These are phyloP conservation scores for Perithous albicinctus DNA, from an alignment of 2,888 invertebrate species.

Conservation along the genomic window DNA sequence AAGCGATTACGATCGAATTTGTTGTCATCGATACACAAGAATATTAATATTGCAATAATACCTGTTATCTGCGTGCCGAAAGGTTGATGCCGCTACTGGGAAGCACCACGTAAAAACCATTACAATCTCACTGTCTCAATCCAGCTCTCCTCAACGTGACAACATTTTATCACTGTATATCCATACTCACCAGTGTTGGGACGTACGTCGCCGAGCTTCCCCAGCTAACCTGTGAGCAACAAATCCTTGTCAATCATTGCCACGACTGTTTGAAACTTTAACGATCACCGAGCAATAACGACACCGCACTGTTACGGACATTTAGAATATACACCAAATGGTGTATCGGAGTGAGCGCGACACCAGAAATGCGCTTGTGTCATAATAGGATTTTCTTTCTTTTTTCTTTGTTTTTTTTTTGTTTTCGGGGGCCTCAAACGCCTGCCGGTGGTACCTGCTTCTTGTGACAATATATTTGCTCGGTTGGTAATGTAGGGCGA, in stretches of 20 bases:
- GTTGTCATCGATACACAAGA: too few relatives aligned
- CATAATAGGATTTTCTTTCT: slow-evolving; percentile 21
- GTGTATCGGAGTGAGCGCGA: background rate
- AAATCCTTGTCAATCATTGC: slow-evolving; percentile 35
- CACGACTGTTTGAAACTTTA: slow-evolving; percentile 1
- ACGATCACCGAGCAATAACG: slow-evolving; percentile 2
- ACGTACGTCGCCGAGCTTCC: background rate
- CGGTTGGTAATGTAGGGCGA: background rate
- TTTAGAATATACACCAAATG: slow-evolving; percentile 10
- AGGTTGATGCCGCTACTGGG: slow-evolving; percentile 5
- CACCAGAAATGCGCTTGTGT: background rate
- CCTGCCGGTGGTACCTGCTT: background rate
- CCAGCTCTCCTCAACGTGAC: background rate
- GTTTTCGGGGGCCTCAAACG: too few relatives aligned
- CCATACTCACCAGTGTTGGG: slow-evolving; percentile 20
- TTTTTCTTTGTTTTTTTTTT: too few relatives aligned
- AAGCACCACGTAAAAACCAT: background rate
- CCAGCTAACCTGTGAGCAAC: slow-evolving; percentile 16
- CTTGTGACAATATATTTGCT: background rate
- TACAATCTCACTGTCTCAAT: too few relatives aligned
- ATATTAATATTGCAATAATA: too few relatives aligned
- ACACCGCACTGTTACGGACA: slow-evolving; percentile 14
- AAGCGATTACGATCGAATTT: too few relatives aligned
- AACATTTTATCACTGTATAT: background rate
- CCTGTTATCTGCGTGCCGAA: background rate